These are phyloP conservation scores for Hozukius guyotensis DNA, from an alignment of 2,797 vertebrate species.

Conservation along the genomic window DNA sequence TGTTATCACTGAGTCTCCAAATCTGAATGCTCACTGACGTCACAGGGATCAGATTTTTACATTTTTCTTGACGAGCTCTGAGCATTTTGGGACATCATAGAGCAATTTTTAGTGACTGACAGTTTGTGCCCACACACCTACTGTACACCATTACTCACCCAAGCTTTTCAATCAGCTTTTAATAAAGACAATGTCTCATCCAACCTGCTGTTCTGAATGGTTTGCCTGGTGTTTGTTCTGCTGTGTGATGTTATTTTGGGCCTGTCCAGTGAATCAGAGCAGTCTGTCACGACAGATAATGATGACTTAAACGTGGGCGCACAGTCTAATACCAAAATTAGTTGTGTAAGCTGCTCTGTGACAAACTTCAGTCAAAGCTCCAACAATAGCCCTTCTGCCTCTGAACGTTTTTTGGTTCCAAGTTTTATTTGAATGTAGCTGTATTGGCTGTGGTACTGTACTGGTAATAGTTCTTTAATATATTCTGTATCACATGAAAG, in stretches of 20 bases:
- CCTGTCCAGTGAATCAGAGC: constrained; percentile 56
- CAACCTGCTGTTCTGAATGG: constrained; percentile 29
- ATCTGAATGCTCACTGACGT: background rate
- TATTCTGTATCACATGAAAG: no score
- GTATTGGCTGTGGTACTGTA: background rate
- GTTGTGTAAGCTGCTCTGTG: background rate
- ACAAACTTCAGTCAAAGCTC: background rate
- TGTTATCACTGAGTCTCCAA: background rate
- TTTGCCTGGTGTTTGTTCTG: constrained; percentile 21
- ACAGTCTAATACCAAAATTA: constrained; percentile 23
- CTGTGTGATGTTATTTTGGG: constrained; percentile 43
- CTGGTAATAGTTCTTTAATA: background rate
- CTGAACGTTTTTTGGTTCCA: background rate
- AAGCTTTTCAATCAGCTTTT: constrained; percentile 34
- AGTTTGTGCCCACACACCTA: constrained; percentile 50
- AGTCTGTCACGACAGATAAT: constrained; percentile 41
- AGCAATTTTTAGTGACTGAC: constrained; percentile 30
- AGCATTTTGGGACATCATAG: constrained; percentile 11
- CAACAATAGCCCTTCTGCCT: background rate
- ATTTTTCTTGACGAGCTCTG: constrained; percentile 38
- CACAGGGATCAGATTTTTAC: constrained; percentile 40
- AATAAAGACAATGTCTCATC: constrained; percentile 52
- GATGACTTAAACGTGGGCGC: constrained; percentile 27
- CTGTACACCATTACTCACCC: constrained; percentile 49
- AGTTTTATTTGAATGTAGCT: background rate